Evolutionary conservation across 2,797 vertebrate species (phyloP).

Genomic region (Anabacerthia variegaticeps): DNA sequence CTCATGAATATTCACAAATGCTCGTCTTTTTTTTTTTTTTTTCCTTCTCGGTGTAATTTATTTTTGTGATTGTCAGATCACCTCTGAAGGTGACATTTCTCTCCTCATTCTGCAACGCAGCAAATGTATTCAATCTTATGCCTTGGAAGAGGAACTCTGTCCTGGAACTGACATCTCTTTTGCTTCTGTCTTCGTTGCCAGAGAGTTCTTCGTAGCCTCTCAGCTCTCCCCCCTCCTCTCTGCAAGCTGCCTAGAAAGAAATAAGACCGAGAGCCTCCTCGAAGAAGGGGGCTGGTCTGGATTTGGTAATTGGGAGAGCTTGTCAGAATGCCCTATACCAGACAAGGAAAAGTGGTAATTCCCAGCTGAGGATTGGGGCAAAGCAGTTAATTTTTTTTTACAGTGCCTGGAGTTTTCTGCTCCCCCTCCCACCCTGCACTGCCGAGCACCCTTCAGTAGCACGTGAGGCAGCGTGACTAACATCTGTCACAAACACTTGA

Average conservation of each 20-base stretch:
- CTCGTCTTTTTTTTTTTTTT: background rate
- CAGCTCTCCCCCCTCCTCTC: background rate
- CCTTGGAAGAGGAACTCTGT: background rate
- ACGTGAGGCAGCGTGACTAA: conserved; percentile 48
- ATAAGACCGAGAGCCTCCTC: background rate
- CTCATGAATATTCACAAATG: conserved; percentile 69
- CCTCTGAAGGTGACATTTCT: conserved; percentile 69
- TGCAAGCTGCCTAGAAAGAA: background rate
- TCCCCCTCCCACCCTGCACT: background rate
- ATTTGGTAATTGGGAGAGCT: background rate
- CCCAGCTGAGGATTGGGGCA: background rate
- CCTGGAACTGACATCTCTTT: background rate
- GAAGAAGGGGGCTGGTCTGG: background rate
- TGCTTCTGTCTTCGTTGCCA: background rate
- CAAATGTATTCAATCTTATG: background rate
- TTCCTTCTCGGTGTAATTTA: background rate
- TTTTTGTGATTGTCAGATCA: conserved; percentile 66
- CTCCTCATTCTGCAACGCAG: background rate
- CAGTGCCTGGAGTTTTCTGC: background rate
- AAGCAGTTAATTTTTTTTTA: background rate
- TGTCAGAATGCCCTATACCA: background rate
- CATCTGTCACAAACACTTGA: conserved; percentile 50
- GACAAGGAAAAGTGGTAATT: background rate
- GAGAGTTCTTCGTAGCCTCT: background rate
- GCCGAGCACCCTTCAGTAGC: conserved; percentile 21